Conservation (phyloP, 2,797 vertebrate genomes). For the Sebastes oblongus region DNA sequence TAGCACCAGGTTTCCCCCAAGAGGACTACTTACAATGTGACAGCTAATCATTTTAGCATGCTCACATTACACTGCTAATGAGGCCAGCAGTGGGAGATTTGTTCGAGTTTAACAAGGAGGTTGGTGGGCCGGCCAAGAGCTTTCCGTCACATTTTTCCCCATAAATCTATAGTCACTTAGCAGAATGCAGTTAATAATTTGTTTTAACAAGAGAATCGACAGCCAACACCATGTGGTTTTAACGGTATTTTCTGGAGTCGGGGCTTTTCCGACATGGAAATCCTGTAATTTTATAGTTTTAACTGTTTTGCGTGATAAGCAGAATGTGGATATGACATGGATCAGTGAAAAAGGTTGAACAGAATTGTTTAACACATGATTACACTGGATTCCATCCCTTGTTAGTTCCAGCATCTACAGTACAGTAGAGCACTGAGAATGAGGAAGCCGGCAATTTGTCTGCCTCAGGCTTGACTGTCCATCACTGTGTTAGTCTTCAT, state of each 20-base stretch:
- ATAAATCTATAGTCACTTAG: constrained; percentile 46
- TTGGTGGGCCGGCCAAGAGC: constrained; percentile 2
- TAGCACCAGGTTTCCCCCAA: constrained; percentile 9
- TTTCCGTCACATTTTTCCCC: constrained; percentile 14
- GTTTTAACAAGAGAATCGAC: background rate
- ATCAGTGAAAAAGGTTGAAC: background rate
- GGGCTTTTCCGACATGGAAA: background rate
- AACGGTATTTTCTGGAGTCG: background rate
- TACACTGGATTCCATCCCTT: background rate
- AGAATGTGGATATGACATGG: background rate
- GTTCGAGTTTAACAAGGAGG: constrained; percentile 38
- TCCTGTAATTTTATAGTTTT: background rate
- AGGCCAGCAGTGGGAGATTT: constrained; percentile 31
- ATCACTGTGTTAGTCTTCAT: background rate
- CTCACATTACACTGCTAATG: constrained; percentile 49
- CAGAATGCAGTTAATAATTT: constrained; percentile 7
- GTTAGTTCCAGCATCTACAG: background rate
- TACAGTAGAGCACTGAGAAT: background rate
- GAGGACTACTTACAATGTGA: constrained; percentile 39
- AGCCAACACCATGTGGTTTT: background rate
- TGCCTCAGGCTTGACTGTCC: background rate
- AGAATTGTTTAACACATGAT: background rate
- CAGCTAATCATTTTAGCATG: constrained; percentile 59
- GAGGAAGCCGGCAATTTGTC: background rate
- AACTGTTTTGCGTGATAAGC: background rate